Conservation (phyloP, 2,113 vertebrate genomes). For the Excalfactoria chinensis region DNA sequence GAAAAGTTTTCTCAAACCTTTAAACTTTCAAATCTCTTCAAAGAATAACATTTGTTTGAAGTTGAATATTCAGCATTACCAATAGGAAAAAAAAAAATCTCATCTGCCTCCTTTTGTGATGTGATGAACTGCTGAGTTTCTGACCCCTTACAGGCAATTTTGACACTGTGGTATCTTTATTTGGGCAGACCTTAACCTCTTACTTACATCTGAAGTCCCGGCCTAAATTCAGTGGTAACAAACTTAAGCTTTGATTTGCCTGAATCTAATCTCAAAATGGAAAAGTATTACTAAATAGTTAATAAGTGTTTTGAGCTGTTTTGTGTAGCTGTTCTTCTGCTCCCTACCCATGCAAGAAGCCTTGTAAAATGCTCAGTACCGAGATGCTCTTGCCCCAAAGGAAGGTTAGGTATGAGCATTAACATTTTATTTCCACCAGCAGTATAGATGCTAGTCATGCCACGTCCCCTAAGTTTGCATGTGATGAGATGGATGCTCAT, state of each 20-base stretch:
- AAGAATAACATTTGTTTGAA: neutral
- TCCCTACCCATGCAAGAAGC: neutral
- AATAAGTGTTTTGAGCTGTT: neutral
- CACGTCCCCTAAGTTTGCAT: neutral
- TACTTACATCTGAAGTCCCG: neutral
- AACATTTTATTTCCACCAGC: neutral
- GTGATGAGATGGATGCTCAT: neutral
- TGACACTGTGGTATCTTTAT: neutral
- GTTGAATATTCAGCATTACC: neutral
- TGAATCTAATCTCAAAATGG: neutral
- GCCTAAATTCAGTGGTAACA: neutral
- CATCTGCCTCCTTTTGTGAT: neutral
- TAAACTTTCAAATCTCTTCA: neutral
- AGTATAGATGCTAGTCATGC: neutral
- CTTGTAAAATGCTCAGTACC: neutral
- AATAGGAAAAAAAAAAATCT: neutral
- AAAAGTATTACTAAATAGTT: neutral
- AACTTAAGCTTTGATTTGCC: neutral
- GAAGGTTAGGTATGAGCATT: neutral
- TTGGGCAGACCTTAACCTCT: neutral
- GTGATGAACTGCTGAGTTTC: neutral
- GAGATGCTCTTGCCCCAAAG: neutral
- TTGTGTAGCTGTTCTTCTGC: neutral
- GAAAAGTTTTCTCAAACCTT: neutral
- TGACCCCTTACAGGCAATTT: neutral